Evolutionary conservation across 2,113 vertebrate species (phyloP).

Genomic region (Stegastes partitus): DNA sequence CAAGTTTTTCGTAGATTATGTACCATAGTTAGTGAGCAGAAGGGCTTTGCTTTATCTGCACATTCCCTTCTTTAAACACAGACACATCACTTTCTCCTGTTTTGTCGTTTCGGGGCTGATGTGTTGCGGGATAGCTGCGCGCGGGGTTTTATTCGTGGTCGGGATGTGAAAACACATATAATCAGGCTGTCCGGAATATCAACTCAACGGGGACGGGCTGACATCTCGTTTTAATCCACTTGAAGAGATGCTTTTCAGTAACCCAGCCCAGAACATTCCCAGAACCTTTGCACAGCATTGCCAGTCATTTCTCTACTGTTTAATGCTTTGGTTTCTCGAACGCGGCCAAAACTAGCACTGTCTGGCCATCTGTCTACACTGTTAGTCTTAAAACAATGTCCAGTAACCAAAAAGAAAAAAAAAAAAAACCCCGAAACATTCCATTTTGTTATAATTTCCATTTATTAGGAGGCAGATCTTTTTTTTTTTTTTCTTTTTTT

Average conservation of each 20-base stretch:
- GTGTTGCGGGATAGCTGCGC: neutral
- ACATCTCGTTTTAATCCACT: conserved; percentile 35
- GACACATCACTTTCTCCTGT: neutral
- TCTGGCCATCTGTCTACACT: conserved; percentile 56
- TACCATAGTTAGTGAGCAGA: neutral
- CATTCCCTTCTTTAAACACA: conserved; percentile 19
- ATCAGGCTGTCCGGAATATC: conserved; percentile 8
- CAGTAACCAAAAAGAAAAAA: conserved; percentile 46
- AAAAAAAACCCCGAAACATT: conserved; percentile 53
- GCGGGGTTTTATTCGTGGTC: conserved; percentile 2
- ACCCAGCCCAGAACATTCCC: conserved; percentile 58
- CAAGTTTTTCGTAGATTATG: conserved; percentile 18
- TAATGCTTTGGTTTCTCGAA: conserved; percentile 65
- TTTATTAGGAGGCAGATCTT: conserved; percentile 46
- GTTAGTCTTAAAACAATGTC: conserved; percentile 69
- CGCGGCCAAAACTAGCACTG: conserved; percentile 64
- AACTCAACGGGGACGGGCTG: conserved; percentile 19
- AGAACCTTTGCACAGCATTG: conserved; percentile 61
- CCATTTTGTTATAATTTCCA: conserved; percentile 63
- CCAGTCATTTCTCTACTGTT: conserved; percentile 62
- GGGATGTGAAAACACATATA: conserved; percentile 21
- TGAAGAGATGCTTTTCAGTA: conserved; percentile 48
- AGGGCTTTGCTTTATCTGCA: conserved; percentile 4
- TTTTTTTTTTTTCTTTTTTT: conserved; percentile 24
- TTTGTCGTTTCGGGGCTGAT: neutral